phyloP scores from a whole-genome alignment of 2,888 invertebrate genomes.

The Apotomis betuletana region DNA sequence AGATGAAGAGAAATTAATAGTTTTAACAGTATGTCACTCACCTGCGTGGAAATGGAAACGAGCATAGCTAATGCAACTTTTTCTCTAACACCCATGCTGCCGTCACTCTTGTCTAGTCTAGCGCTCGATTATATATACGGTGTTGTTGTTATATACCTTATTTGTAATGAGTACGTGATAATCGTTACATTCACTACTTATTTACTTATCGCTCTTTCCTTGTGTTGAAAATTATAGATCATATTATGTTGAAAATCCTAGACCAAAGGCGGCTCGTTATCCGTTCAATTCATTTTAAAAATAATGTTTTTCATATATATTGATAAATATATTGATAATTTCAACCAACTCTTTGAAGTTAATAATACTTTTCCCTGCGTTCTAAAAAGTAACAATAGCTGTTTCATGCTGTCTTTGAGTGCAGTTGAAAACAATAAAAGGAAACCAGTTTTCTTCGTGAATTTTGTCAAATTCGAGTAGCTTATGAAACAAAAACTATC shows the following conservation, averaged over 20 bases:
- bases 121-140: conserved; percentile 43
- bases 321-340: too few relatives aligned
- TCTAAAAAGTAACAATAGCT: too few relatives aligned
- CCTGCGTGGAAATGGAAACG: conserved; percentile 54
- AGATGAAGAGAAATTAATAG: neutral
- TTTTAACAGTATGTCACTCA: conserved; percentile 47
- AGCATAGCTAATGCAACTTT: conserved; percentile 57
- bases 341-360: too few relatives aligned
- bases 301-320: too few relatives aligned
- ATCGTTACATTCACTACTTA: conserved; percentile 20
- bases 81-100: conserved; percentile 61
- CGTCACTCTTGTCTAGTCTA: conserved; percentile 37
- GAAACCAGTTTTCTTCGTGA: too few relatives aligned
- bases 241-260: conserved; percentile 16
- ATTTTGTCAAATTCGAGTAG: too few relatives aligned
- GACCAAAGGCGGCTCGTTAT: neutral
- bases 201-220: conserved; percentile 23
- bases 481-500: too few relatives aligned
- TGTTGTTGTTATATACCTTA: conserved; percentile 29
- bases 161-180: conserved; percentile 31
- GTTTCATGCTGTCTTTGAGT: too few relatives aligned
- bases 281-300: too few relatives aligned
- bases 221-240: conserved; percentile 18
- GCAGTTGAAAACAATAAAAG: too few relatives aligned
- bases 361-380: too few relatives aligned